These are phyloP conservation scores for Phengaris arion DNA, from an alignment of 2,888 invertebrate genomes.

Conservation along the genomic window DNA sequence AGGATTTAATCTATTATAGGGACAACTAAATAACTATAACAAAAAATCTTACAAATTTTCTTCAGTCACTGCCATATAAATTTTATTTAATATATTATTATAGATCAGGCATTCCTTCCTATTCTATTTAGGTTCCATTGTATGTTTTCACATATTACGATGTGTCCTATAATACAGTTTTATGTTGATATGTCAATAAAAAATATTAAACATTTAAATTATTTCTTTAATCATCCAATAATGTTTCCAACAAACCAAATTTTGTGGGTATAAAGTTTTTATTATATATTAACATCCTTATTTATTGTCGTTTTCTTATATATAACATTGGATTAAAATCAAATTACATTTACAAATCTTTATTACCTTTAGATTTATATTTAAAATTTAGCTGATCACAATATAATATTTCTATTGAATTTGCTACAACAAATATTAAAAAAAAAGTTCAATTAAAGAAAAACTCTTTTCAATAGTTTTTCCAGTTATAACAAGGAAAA, in stretches of 20 bases:
- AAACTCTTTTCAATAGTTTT: neutral
- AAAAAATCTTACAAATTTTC: slow-evolving; percentile 37
- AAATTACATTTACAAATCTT: slow-evolving; percentile 2
- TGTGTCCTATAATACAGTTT: slow-evolving; percentile 71
- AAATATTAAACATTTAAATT: slow-evolving; percentile 50
- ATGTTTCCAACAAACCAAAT: neutral
- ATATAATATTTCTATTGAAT: neutral
- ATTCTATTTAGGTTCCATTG: slow-evolving; percentile 73
- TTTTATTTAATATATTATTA: slow-evolving; percentile 47
- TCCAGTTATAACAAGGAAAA: neutral
- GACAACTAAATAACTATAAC: neutral
- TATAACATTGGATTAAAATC: neutral
- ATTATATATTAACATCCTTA: slow-evolving; percentile 7
- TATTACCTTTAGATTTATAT: neutral
- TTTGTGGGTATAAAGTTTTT: neutral
- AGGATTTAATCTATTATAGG: no score
- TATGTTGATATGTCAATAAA: slow-evolving; percentile 75
- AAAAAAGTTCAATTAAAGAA: neutral
- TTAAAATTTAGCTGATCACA: neutral
- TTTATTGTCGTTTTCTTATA: slow-evolving; percentile 22
- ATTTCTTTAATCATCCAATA: slow-evolving; percentile 3
- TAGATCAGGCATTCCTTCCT: slow-evolving; percentile 63
- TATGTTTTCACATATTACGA: slow-evolving; percentile 71
- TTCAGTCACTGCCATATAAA: slow-evolving; percentile 68
- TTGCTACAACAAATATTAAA: neutral